phyloP scores from a whole-genome alignment of 2,888 invertebrate species.

The Synanthedon andrenaeformis region DNA sequence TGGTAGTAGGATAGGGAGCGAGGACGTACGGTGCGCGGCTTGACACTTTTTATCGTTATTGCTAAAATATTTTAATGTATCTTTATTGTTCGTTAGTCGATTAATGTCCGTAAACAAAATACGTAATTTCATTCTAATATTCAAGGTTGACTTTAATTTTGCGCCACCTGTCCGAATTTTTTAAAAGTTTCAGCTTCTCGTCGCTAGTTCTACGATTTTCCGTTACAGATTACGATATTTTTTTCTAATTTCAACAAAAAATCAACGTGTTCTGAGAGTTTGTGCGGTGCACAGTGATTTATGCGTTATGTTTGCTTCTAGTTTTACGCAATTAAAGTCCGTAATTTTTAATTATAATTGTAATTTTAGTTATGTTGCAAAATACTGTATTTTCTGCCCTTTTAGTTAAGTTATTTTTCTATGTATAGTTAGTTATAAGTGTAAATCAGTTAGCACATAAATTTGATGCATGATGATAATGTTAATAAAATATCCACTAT shows the following conservation, averaged over 20 bases:
- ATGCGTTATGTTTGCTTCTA: conserved; percentile 57
- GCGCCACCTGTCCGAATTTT: not conserved
- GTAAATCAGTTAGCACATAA: conserved; percentile 69
- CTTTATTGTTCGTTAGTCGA: conserved; percentile 29
- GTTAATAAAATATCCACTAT: conserved; percentile 70
- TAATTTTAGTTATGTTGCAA: conserved; percentile 59
- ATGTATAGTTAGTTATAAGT: conserved; percentile 71
- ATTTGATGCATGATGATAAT: conserved; percentile 71
- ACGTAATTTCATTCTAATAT: not conserved
- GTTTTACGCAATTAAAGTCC: conserved; percentile 57
- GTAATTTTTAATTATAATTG: conserved; percentile 51
- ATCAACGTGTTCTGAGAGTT: conserved; percentile 49
- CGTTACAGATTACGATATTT: not conserved
- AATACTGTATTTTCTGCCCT: conserved; percentile 66
- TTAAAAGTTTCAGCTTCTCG: conserved; percentile 21
- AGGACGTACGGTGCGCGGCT: conserved; percentile 21
- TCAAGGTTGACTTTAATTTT: not conserved
- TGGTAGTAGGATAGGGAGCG: conserved; percentile 32
- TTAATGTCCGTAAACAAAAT: not conserved
- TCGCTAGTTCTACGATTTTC: conserved; percentile 15
- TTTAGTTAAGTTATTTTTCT: conserved; percentile 69
- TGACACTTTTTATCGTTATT: conserved; percentile 31
- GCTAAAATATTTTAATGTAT: conserved; percentile 39
- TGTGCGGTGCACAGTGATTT: conserved; percentile 45
- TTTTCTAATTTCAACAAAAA: not conserved